Base-by-base conservation (phyloP, 2,797 vertebrate genomes). In the Mormyrops attenuatus region DNA sequence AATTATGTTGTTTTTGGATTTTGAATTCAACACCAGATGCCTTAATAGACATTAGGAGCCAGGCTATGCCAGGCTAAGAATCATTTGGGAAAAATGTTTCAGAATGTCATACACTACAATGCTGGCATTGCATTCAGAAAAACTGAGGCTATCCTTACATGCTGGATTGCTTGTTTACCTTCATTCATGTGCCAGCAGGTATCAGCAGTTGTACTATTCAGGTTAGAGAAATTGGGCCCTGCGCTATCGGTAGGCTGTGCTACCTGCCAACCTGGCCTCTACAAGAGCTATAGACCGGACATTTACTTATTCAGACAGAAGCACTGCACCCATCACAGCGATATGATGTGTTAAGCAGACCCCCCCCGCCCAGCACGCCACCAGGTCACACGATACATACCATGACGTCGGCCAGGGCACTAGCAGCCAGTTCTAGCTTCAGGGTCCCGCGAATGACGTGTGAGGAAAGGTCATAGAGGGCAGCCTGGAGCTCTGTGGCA, bases 391-490 rank as follows among this genome's bases (percentile, higher is more conserved):
- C 11, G 3, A 11, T 90, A 96, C 95, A 92, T 97, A 99, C 99
- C 96, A 97, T 98, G 93, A 98, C 96, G 92, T 99, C 98, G 89
- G 94, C 96, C 90, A 99, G 97, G 93, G 97, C 97, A 89, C 93
- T 96, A 90, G 96, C 95, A 53, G 97, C 97, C 92, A 98, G 97
- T 90, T 99, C 98, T 92, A 98, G 95, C 95, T 99, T 99, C 90
- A 99, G 94, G 94, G 96, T 98, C 92, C 98, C 98, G 93, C 97
- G 98, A 92, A 99, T 96, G 90, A 97, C 98, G 0, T 99, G 97
- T 92, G 96, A 98, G 91, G 97, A 97, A 92, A 99, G 97, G 92
- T 98, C 98, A 90, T 99, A 99, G 88, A 99, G 94, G 93, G 96
- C 97, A 30, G 98, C 95, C 91, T 99, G 98, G 91, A 98, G 96